phyloP scores from a whole-genome alignment of 2,888 invertebrate species.

The Drosophila incognita region DNA sequence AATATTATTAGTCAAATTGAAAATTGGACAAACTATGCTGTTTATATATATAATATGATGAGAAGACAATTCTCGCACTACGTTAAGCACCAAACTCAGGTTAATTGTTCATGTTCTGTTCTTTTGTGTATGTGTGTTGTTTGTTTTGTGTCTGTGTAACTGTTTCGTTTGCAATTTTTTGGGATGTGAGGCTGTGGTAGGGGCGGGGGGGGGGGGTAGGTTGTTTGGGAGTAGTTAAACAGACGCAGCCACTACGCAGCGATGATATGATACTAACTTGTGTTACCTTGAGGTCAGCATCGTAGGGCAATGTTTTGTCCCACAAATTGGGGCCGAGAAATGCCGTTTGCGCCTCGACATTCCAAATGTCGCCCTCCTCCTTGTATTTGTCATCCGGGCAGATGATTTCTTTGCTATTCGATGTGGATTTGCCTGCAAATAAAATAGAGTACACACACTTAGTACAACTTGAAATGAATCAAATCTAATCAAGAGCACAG shows the following conservation, averaged over 20 bases:
- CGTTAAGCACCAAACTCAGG: slow-evolving; percentile 63
- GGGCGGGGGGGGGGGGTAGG: not conserved
- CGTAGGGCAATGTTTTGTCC: slow-evolving; percentile 96
- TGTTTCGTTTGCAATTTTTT: slow-evolving; percentile 36
- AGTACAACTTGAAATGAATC: slow-evolving; percentile 21
- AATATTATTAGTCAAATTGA: slow-evolving; percentile 32
- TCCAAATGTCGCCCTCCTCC: slow-evolving; percentile 94
- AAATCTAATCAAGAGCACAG: slow-evolving; percentile 21
- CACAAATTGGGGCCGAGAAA: slow-evolving; percentile 98
- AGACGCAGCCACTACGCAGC: slow-evolving; percentile 83
- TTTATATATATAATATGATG: slow-evolving; percentile 56
- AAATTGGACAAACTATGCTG: slow-evolving; percentile 29
- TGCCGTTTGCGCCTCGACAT: slow-evolving; percentile 96
- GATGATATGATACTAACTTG: slow-evolving; percentile 87
- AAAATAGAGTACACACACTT: slow-evolving; percentile 20
- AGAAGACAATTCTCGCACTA: slow-evolving; percentile 79
- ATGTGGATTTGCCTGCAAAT: slow-evolving; percentile 87
- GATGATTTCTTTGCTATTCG: slow-evolving; percentile 85
- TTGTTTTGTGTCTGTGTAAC: slow-evolving; percentile 16
- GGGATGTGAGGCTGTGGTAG: slow-evolving; percentile 7
- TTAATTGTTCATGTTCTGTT: slow-evolving; percentile 41
- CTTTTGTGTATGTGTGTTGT: slow-evolving; percentile 9
- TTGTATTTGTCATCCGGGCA: slow-evolving; percentile 88
- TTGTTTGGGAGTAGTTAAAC: slow-evolving; percentile 17
- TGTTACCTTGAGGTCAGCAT: slow-evolving; percentile 97